Base-by-base conservation (phyloP, 2,113 vertebrate genomes). In the Malurus elegans region DNA sequence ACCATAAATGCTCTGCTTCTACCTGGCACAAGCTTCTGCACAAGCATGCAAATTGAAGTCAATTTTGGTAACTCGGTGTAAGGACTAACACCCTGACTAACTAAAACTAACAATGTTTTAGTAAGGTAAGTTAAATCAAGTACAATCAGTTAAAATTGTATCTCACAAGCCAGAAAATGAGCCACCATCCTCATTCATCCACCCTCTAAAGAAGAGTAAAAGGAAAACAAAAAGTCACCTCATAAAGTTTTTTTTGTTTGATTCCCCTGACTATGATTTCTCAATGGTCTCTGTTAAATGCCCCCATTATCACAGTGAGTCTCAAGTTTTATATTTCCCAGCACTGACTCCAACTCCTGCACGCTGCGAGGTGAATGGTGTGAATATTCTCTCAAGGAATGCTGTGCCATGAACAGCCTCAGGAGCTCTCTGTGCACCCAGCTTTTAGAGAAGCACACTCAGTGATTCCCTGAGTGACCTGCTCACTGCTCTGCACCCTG, bases 11-110 rank as follows among this genome's bases (percentile, higher is more conserved):
- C 54, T 90, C 65, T 9, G 58, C 73, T 81, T 66, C 45, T 82
- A 81, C 66, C 53, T 79, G 87, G 56, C 32, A 47, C 54, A 54
- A 89, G 34, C 42, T 91, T 62, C 69, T 78, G 53, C 80, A 84
- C 44, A 80, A 81, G 81, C 80, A 91, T 95, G 89, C 62, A 93
- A 87, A 95, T 81, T 75, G 53, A 91, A 96, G 40, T 44, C 18
- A 47, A 3, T 78, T 86, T 92, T 44, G 65, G 70, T 72, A 60
- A 57, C 58, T 93, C 0, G 10, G 38, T 38, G 38, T 38, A 38
- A 38, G 38, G 38, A 38, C 38, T 38, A 38, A 11, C 38, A 38
- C 38, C 38, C 38, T 38, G 38, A 38, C 38, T 38, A 38, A 38
- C 38, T 38, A 38, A 38, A 38, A 38, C 38, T 38, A 38, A 36